Base-by-base conservation (phyloP, 30 jellyfish, hydroid and myxozoan genomes). In the Nemopilema nomurai region DNA sequence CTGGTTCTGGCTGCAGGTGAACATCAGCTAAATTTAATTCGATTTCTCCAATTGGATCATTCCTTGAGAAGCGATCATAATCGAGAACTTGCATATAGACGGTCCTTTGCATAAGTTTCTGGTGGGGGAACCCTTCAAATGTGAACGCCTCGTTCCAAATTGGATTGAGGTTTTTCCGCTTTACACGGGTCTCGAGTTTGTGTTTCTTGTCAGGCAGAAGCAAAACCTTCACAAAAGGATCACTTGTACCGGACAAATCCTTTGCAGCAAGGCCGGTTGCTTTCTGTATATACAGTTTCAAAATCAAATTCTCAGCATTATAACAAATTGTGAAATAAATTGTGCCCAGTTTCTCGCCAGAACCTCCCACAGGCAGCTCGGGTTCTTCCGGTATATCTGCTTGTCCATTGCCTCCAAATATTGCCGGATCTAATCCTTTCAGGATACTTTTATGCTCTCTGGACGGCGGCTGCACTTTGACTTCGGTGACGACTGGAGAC, bases 1-100 rank as follows among this genome's bases (percentile, higher is more conserved):
- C 93, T 4, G 96, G 94, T 26, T 91, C 97, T 13, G 92, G 62
- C 71, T 86, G 96, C 73, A 91, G 66, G 57, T 80, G 90, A 6
- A 91, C 80, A 33, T 86, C 96, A 3, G 77, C 77, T 67, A 67
- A 67, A 18, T 88, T 29, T 49, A 92, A 28, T 49, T 86, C 98
- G 20, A 87, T 76, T 74, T 92, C 98, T 21, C 98, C 98, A 53
- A 86, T 92, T 18, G 98, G 92, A 62, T 92, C 98, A 87, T 92
- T 92, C 41, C 98, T 64, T 19, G 98, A 92, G 69, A 86, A 92
- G 57, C 98, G 90, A 67, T 92, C 98, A 76, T 92, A 92, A 79
- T 92, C 98, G 26, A 92, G 76, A 28, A 92, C 97, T 92, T 92
- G 98, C 85, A 92, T 6, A 82, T 92, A 92, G 17, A 92, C 26